phyloP scores from a whole-genome alignment of 2,113 vertebrate species.

The Phalacrocorax pelagicus region DNA sequence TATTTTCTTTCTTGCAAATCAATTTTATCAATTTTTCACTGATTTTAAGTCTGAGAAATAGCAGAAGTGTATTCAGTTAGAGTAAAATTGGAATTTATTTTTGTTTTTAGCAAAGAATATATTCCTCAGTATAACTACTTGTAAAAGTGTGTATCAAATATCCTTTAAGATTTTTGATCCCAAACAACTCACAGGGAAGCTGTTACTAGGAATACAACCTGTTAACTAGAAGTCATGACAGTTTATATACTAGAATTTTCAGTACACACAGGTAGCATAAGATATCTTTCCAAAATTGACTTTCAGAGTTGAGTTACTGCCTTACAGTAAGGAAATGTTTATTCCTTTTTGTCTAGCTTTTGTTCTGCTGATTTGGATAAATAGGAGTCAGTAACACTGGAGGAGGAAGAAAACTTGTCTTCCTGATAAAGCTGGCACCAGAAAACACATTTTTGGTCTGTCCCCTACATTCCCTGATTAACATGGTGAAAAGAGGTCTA shows the following conservation, averaged over 20 bases:
- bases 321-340: neutral
- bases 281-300: neutral
- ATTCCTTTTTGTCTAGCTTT: neutral
- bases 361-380: neutral
- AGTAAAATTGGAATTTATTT: neutral
- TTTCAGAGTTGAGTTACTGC: neutral
- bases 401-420: neutral
- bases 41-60: neutral
- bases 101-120: neutral
- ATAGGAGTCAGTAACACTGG: neutral
- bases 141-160: neutral
- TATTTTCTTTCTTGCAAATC: neutral
- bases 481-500: constrained; percentile 16
- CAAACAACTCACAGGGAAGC: neutral
- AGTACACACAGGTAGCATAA: neutral
- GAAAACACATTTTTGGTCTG: constrained; percentile 3
- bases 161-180: neutral
- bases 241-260: neutral
- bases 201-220: neutral
- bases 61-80: neutral
- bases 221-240: neutral
- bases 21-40: neutral
- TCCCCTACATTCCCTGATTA: neutral
- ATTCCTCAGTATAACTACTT: neutral
- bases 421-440: neutral